Conservation (phyloP, 2,797 vertebrate genomes). For the Threskiornis aethiopicus region DNA sequence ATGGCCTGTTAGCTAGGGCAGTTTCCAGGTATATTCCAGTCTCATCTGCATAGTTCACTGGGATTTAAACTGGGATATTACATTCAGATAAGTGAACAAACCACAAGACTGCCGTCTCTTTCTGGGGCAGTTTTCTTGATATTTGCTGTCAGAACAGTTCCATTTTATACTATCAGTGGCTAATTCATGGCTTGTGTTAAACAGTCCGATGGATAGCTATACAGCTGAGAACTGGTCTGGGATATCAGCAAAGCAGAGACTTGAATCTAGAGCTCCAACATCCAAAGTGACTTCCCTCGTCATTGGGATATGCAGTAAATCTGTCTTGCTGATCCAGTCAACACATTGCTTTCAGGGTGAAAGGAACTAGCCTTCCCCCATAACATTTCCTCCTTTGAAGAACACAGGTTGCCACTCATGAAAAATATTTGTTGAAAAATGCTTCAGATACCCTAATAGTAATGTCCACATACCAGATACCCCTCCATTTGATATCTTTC, state of each 20-base stretch:
- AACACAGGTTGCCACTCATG: neutral
- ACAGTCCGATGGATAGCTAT: neutral
- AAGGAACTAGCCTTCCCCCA: neutral
- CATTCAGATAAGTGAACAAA: neutral
- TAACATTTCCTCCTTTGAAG: neutral
- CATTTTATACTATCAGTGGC: neutral
- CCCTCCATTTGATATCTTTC: neutral
- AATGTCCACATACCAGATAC: neutral
- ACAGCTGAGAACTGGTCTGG: neutral
- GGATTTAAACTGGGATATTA: neutral
- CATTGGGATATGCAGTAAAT: neutral
- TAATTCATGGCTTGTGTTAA: neutral
- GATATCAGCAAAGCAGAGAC: neutral
- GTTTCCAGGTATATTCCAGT: neutral
- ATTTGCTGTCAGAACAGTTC: neutral
- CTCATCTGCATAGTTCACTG: neutral
- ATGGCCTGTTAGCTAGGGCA: neutral
- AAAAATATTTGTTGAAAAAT: neutral
- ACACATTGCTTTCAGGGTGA: neutral
- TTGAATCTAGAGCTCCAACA: neutral
- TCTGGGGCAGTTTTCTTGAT: neutral
- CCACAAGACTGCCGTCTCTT: accelerated
- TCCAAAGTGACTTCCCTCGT: neutral
- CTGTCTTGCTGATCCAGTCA: neutral
- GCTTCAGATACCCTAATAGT: neutral